A percentile compares a stretch with the other conserved stretches of the same genome.
Conservation (phyloP, 2,888 invertebrate species). For the Drosophila fulvimacula region DNA sequence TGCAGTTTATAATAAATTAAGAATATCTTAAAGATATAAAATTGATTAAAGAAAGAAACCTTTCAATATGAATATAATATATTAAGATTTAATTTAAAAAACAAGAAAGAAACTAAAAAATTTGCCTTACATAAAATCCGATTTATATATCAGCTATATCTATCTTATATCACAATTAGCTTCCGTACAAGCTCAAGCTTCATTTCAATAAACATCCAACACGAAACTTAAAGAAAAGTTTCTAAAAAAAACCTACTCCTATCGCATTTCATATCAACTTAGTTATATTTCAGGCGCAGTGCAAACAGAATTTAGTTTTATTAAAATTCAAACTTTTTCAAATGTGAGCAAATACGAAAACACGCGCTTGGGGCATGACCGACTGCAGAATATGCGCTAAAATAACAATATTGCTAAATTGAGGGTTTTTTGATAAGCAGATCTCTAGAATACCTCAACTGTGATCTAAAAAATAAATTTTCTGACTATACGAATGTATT, state of each 20-base stretch:
- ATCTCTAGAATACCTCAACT: no score
- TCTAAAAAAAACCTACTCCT: background rate
- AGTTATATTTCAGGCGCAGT: background rate
- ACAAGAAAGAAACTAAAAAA: background rate
- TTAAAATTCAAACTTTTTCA: conserved; percentile 5
- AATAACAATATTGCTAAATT: background rate
- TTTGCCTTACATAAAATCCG: background rate
- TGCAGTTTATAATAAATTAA: background rate
- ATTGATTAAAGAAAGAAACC: no score
- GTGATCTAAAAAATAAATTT: no score
- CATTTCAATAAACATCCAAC: background rate
- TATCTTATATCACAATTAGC: no score
- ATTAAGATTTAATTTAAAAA: background rate
- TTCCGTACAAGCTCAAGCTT: background rate
- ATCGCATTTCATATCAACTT: background rate
- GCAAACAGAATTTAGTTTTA: background rate
- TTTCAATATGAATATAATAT: background rate
- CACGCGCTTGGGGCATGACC: background rate
- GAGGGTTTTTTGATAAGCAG: background rate
- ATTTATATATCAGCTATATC: background rate
- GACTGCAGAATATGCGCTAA: background rate
- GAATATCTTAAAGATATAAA: background rate
- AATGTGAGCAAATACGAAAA: conserved; percentile 6
- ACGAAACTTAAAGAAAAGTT: background rate
- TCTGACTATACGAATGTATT: no score